Base-by-base conservation (phyloP, 2,888 invertebrate genomes). In the Dione juno region DNA sequence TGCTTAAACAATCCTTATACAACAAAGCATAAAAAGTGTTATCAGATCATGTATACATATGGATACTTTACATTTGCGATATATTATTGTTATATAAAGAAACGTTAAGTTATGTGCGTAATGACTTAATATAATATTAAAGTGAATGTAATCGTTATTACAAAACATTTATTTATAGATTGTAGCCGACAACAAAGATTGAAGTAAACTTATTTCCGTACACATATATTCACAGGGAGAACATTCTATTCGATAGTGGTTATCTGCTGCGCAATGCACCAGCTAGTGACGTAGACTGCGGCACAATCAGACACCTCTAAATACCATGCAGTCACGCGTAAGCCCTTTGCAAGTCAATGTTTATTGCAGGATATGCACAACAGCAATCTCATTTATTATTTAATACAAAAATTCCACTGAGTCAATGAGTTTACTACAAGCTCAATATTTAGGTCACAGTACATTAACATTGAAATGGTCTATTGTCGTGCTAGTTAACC, bases 201-300 rank as follows among this genome's bases (percentile, higher is more conserved):
- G 16, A 37, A 40, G 10, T 2, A 37, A 40, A 40, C 37, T 40
- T 37, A 57, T 57, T 57, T 57, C 57, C 16, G 7, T 57, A 11
- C 57, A 37, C 16, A 57, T 19, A 9, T 48, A 37, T 54, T 54
- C 53, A 14, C 35, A 10, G 35, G 35, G 35, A 45, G 10, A 54
- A 37, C 52, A 35, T 63, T n/a, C 53, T 50, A 37, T 69, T 67
- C 48, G 53, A 41, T 63, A 63, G 57, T 64, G 48, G 67, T 53
- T 67, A 65, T 73, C 73, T 57, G 71, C 73, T 71, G 70, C 70
- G 69, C 73, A 73, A 57, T 74, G 74, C 74, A 74, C 66, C 70
- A 45, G 45, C 53, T n/a, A 54, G 57, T 72, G 73, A 72, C 75
- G 76, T 70, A 74, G 43, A 75, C 73, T 76, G 76, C 76, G 75